Evolutionary conservation across 2,888 invertebrate genomes (phyloP), one percentile per base, ranked within the genome.

Genomic region (Nebria salina): DNA sequence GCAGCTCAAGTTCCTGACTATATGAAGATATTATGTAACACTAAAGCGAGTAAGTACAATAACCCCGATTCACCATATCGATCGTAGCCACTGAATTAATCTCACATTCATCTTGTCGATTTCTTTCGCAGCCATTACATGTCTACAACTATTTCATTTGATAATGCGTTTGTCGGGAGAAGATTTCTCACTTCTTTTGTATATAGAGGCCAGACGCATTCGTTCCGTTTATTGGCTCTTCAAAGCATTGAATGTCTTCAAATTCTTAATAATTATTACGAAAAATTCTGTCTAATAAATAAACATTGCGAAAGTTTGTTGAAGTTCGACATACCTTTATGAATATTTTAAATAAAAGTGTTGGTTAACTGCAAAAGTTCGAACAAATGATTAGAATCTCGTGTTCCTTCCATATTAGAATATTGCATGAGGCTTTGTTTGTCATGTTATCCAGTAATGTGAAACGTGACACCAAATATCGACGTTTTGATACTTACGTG

Each of bases 101-200:
- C 54, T 54, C 54, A 54, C 54, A 54, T 54, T 54, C 54, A 54
- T 54, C 54, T 54, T 54, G 54, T 54, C 54, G 54, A 54, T 54
- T 54, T 54, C 54, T 54, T 54, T 54, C 54, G 54, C 54, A 54
- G 54, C 54, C 54, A 54, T 54, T 54, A 54, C 54, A 54, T 54
- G 54, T 54, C 54, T 8, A 54, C 54, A 54, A 54, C 54, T 54
- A 54, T 54, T 54, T 54, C 54, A 54, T 54, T 54, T 54, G 54
- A 54, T 54, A 54, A 54, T 54, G 54, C 54, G 54, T 54, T 54
- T 54, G 54, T 54, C 54, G 54, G 54, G 11, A 54, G 54, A 54
- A 54, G 54, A 54, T 54, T 54, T 54, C 54, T 54, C 54, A 54
- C 54, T 54, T 54, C 54, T 54, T 54, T 54, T 54, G 54, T 54